Evolutionary conservation across 2,113 vertebrate genomes (phyloP), one percentile per base, ranked within the genome.

Genomic region (Neodon shergylaensis): DNA sequence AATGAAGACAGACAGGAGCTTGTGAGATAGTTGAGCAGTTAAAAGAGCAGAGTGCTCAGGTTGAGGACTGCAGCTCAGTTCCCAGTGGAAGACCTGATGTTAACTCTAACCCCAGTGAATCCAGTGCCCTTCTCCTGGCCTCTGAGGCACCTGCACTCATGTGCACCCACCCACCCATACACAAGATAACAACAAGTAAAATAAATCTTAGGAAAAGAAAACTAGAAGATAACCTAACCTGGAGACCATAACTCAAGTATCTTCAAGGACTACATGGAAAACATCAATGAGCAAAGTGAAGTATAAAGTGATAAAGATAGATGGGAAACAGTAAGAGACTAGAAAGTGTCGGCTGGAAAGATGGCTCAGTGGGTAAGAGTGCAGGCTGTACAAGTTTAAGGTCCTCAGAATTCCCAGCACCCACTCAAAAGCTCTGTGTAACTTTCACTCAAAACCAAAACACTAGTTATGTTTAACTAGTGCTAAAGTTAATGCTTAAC

Each of bases 171-270:
- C 11, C 73, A 76, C 10, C 42, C 76, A 49, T 9, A 49, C 13
- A 47, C 26, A 49, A 14, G 9, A 36, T 78, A 78, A 78, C 26
- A 33, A 78, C 31, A 78, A 49, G 14, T 76, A 76, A 44, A 31
- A 16, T 10, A 77, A 77, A 47, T 78, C 44, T 78, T 49, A 78
- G 16, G 44, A 47, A 42, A 49, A 44, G 11, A 31, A 31, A 47
- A 14, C 24, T 17, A 77, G 44, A 49, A 49, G 7, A 31, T 49
- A 49, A 28, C 26, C 44, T 92, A 94, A 83, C 65, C 9, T 68
- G 19, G 83, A 97, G 95, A 90, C n/a, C 12, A 86, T 14, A 82
- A 88, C 16, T 70, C 81, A 88, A 88, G 92, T 76, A 84, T 22
- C 47, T 94, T 92, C 16, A 49, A 78, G 44, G 28, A 49, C 47